Conservation (phyloP, 2,113 vertebrate species). For the Neopipo cinnamomea region DNA sequence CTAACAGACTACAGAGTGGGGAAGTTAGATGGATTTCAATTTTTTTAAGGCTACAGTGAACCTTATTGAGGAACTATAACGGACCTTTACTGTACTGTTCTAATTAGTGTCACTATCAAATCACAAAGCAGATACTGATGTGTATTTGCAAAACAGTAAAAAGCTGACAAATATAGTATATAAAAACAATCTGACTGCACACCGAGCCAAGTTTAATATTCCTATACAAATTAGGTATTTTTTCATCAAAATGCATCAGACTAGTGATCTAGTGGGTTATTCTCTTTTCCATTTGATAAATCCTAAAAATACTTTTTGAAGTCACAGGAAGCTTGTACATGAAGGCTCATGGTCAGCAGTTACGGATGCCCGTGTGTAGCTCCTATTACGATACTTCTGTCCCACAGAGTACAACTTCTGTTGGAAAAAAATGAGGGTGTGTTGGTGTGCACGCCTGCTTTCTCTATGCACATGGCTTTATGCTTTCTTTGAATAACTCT, state of each 20-base stretch:
- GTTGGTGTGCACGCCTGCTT: conserved; percentile 55
- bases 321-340: neutral
- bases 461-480: conserved; percentile 55
- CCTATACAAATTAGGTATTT: neutral
- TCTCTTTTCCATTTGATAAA: neutral
- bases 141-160: neutral
- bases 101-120: neutral
- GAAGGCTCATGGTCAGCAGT: neutral
- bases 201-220: neutral
- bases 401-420: conserved; percentile 58
- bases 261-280: neutral
- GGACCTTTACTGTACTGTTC: neutral
- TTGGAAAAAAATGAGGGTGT: conserved; percentile 10
- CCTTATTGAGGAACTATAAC: neutral
- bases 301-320: neutral
- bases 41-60: neutral
- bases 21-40: neutral
- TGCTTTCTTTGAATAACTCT: conserved; percentile 44
- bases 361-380: neutral
- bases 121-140: neutral
- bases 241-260: neutral
- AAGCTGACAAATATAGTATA: neutral
- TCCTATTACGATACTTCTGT: neutral
- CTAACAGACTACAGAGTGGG: neutral
- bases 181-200: neutral